These are phyloP conservation scores for Odontocolon sp. DNA, from an alignment of 2,888 invertebrate species.

Conservation along the genomic window DNA sequence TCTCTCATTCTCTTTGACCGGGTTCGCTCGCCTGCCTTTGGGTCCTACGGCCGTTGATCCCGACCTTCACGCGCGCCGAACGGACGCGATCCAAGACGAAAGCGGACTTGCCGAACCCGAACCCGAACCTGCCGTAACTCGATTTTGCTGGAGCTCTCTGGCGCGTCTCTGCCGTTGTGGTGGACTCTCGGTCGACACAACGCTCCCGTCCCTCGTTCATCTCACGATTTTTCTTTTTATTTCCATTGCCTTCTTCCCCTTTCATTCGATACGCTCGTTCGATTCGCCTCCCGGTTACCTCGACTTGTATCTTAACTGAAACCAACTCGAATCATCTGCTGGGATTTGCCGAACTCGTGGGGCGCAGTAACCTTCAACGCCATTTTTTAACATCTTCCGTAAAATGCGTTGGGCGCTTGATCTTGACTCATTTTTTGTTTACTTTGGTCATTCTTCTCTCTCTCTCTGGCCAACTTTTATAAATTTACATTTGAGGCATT, in stretches of 20 bases:
- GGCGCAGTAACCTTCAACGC: slow-evolving; percentile 31
- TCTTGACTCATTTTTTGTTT: slow-evolving; percentile 2
- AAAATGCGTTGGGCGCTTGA: not conserved
- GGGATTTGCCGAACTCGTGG: slow-evolving; percentile 42
- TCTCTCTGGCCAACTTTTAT: no score
- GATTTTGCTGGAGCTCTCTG: slow-evolving; percentile 62
- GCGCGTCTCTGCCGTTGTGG: slow-evolving; percentile 23
- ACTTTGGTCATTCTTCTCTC: not conserved
- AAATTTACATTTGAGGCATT: no score
- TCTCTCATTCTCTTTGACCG: slow-evolving; percentile 23
- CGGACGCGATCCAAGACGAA: slow-evolving; percentile 71
- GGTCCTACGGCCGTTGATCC: slow-evolving; percentile 81
- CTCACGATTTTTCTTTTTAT: slow-evolving; percentile 36
- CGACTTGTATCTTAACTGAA: slow-evolving; percentile 39
- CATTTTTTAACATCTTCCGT: slow-evolving; percentile 33
- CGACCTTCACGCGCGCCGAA: slow-evolving; percentile 81
- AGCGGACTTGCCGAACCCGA: slow-evolving; percentile 78
- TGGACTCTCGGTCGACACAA: slow-evolving; percentile 26
- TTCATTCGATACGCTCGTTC: slow-evolving; percentile 57
- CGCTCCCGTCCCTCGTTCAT: slow-evolving; percentile 27
- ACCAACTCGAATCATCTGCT: slow-evolving; percentile 26
- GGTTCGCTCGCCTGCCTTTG: slow-evolving; percentile 63
- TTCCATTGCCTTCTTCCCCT: slow-evolving; percentile 51
- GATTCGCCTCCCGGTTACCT: slow-evolving; percentile 55
- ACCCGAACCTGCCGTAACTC: slow-evolving; percentile 77